Conservation (phyloP, 2,113 vertebrate species). For the Clarias magur region DNA sequence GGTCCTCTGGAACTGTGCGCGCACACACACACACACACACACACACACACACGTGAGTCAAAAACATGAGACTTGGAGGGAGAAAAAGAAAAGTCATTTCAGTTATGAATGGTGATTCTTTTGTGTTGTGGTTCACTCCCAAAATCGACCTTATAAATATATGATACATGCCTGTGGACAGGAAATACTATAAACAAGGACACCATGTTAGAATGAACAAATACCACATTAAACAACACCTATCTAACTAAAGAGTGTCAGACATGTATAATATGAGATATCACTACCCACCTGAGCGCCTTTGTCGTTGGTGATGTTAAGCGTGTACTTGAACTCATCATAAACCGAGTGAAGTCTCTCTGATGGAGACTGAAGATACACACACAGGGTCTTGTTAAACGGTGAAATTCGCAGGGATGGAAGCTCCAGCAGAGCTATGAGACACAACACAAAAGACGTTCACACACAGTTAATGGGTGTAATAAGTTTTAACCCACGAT, state of each 20-base stretch:
- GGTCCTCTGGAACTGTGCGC: not conserved
- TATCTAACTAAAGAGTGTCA: not conserved
- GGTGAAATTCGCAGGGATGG: constrained; percentile 16
- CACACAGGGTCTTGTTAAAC: constrained; percentile 21
- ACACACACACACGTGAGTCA: too few species aligned
- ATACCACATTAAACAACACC: not conserved
- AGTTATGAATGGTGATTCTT: too few species aligned
- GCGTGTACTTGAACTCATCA: not conserved
- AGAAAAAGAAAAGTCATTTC: too few species aligned
- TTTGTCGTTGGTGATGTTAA: not conserved
- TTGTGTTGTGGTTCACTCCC: too few species aligned
- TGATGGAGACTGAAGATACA: constrained; percentile 29
- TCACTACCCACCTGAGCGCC: not conserved
- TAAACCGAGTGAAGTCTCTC: not conserved
- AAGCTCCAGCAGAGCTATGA: not conserved
- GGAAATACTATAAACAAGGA: not conserved
- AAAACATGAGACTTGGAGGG: not conserved
- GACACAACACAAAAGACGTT: not conserved
- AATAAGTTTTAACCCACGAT: not conserved
- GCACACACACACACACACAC: too few species aligned
- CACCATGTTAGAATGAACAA: not conserved
- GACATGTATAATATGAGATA: not conserved
- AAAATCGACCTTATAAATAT: too few species aligned
- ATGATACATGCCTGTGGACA: not conserved
- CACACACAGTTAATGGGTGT: not conserved